Evolutionary conservation across 1,140 invertebrate species (phyloP), one percentile per base, ranked within the genome.

Genomic region (Drosophila serrata): DNA sequence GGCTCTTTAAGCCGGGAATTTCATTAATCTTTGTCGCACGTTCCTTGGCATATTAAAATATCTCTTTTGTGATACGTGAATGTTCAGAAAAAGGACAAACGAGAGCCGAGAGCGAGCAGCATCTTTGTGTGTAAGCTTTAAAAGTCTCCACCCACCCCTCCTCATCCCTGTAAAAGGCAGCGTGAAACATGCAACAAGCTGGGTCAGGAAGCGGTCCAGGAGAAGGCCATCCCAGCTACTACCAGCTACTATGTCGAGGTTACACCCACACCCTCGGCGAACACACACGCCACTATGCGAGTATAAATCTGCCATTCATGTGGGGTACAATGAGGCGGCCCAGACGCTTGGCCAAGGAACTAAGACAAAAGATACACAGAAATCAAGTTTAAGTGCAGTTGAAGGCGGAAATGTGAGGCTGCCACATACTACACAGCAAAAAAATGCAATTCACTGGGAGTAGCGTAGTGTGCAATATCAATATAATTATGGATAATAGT

Each of bases 301-400:
- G 63, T 46, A 78, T 67, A 85, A 86, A 75, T 86, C 67, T 65
- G 43, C 77, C 70, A 75, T 81, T 73, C 59, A 72, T 78, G 57
- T 53, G 60, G 56, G 46, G 27, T 37, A 82, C 80, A 82, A 84
- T 69, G 56, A 79, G 60, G 70, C 49, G 51, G 31, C 49, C 45
- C 61, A 79, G 65, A 62, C 80, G 70, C 75, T 70, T 75, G 70
- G 62, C 75, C 60, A 75, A 68, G 59, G 61, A 63, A 43, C 60
- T 70, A 70, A 86, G 79, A 86, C 82, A 86, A 86, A 79, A 68
- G 82, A 63, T 56, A 62, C 73, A 63, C 79, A 57, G 62, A 68
- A 87, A 79, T 87, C 82, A 79, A 79, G 82, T 86, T 79, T 87
- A 86, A 86, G 82, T 86, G 75, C 77, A 82, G 82, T 65, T 75